Percentiles rank a stretch among this genome's conserved stretches.
Evolutionary conservation across 2,797 vertebrate species (phyloP).

Genomic region (Varecia variegata): DNA sequence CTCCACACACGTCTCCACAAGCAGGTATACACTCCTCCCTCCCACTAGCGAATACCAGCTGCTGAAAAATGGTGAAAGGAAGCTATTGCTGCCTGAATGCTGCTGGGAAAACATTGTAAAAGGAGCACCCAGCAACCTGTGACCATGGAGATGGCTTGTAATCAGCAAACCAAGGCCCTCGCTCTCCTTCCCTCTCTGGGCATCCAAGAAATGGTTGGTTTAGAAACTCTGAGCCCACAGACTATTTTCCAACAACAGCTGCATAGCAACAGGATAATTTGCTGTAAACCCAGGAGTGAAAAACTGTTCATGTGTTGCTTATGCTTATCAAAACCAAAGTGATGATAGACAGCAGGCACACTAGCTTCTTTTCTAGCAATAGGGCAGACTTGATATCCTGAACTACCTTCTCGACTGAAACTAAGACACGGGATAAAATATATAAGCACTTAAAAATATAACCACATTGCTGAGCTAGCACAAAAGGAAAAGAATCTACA

Average conservation of each 20-base stretch:
- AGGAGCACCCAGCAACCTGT: constrained; percentile 12
- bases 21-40: neutral
- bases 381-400: neutral
- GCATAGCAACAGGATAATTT: constrained; percentile 59
- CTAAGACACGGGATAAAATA: neutral
- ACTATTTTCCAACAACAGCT: constrained; percentile 71
- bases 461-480: neutral
- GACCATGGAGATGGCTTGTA: constrained; percentile 61
- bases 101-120: constrained; percentile 1
- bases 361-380: neutral
- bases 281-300: neutral
- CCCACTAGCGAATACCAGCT: constrained; percentile 39
- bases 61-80: neutral
- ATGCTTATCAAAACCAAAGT: constrained; percentile 53
- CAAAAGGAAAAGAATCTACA: neutral
- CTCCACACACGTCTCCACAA: neutral
- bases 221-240: constrained; percentile 64
- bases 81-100: neutral
- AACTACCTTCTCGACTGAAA: constrained; percentile 3
- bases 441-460: neutral
- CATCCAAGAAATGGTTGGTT: constrained; percentile 71
- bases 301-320: neutral
- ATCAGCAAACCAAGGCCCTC: constrained; percentile 58
- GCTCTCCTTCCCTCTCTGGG: constrained; percentile 54
- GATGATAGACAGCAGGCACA: neutral